A percentile compares a stretch with the other conserved stretches of the same genome.
Conservation (phyloP, 2,113 vertebrate species). For the Prietella phreatophila region DNA sequence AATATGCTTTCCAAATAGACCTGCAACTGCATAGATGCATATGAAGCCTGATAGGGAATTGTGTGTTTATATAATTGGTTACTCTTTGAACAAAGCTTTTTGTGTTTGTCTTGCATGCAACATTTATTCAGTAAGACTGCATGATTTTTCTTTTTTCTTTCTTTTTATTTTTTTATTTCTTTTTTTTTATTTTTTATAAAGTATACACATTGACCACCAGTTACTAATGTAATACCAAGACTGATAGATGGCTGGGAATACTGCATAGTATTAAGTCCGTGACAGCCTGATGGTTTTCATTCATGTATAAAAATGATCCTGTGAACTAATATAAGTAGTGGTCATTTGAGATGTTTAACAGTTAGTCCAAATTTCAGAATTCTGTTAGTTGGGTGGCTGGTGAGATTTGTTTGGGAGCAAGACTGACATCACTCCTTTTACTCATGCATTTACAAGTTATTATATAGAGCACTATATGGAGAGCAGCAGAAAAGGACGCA, state of each 20-base stretch:
- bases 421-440: neutral
- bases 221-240: neutral
- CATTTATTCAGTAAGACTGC: slow-evolving; percentile 29
- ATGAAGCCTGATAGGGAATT: slow-evolving; percentile 4
- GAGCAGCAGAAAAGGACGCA: neutral
- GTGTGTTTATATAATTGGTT: neutral
- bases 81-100: slow-evolving; percentile 3
- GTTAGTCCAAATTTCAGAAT: slow-evolving; percentile 15
- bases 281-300: neutral
- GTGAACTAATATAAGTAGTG: neutral
- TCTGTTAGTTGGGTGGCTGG: neutral
- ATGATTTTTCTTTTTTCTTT: neutral
- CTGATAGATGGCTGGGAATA: neutral
- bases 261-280: neutral
- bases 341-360: neutral
- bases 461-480: neutral
- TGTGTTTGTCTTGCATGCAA: slow-evolving; percentile 43
- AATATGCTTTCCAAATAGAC: slow-evolving; percentile 1
- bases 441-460: neutral
- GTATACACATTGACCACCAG: neutral
- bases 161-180: too few species aligned
- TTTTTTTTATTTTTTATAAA: neutral
- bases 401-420: neutral
- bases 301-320: neutral
- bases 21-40: neutral